Base-by-base conservation (phyloP, 2,888 invertebrate genomes). In the Drosophila mayaguana region DNA sequence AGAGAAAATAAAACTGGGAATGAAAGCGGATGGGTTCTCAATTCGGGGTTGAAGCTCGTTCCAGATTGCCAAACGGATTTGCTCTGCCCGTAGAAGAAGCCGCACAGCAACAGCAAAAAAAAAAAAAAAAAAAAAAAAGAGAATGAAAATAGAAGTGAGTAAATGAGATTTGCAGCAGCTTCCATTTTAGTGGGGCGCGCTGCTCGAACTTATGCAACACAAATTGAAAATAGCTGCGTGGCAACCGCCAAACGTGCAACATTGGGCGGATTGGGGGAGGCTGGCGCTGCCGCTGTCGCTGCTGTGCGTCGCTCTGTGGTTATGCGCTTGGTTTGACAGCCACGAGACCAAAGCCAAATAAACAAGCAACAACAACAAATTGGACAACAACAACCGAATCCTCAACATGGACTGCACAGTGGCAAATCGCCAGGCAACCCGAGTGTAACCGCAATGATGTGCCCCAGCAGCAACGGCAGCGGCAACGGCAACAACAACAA, bases 291-390 rank as follows among this genome's bases (percentile, higher is more conserved):
- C 28, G 43, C 43, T 48, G 73, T 80, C 20, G 40, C 18, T 42
- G 43, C 43, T 48, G 73, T 80, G 63, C 77, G 81, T 74, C 38
- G 73, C 62, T 73, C 64, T 88, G 88, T 69, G 83, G 85, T 81
- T 88, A 80, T 78, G 85, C 83, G 88, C 88, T 81, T 74, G 85
- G 88, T 72, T 85, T 87, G 87, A 83, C 84, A 80, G 78, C 63
- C 75, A 76, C 65, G 73, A 83, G 80, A 86, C 80, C 83, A 86
- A 73, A 70, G 82, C 78, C 67, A 83, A 82, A 82, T 81, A 80
- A 67, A 72, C 68, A 66, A 71, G 64, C 63, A 48, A 50, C 54
- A 34, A 46, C 50, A 67, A 32, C 55, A 50, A 69, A 50, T 50
- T 50, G 48, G 18, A n/a, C 54, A 61, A 61, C 64, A 50, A 50